Evolutionary conservation across 2,888 invertebrate genomes (phyloP), one percentile per base, ranked within the genome.

Genomic region (Fissipunctia ypsillon): DNA sequence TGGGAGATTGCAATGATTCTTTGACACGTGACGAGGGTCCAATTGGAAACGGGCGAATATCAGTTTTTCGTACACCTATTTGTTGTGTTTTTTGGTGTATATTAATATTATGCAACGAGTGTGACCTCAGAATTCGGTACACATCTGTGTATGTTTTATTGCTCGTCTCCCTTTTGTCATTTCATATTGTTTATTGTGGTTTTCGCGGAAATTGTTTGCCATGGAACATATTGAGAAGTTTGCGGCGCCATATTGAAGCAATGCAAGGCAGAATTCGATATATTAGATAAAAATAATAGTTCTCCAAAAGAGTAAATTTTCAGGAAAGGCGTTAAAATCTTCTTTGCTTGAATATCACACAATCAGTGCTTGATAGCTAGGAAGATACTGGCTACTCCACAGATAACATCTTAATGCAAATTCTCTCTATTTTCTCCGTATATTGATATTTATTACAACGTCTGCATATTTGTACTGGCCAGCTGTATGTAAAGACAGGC

Each of bases 21-120:
- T 91, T 92, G 93, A 92, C 92, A 91, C 86, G 86, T 91, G 92
- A 92, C 91, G 87, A 91, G 92, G 92, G 91, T 92, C 87, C 90
- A 87, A 90, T 90, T 90, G 90, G 91, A 91, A 91, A 92, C 87
- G 90, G 83, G 84, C 88, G 89, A 87, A 89, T 92, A 90, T 91
- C 90, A 92, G 91, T 92, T 92, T 93, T 93, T 90, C 90, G 88
- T 84, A 88, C n/a, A n/a, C n/a, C n/a, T 89, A 90, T 93, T 90
- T 87, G 81, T 85, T 84, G 81, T 83, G 45, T 91, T 91, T 90
- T 88, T 90, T 89, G 69, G 50, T 78, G 54, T 84, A 56, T 92
- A 92, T 91, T 91, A 92, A 92, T 90, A 91, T 92, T 89, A 91
- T 89, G 90, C 90, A 91, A 91, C 86, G 87, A 88, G 74, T 86